Conservation (phyloP, 2,888 invertebrate genomes). For the Erebia palarica region DNA sequence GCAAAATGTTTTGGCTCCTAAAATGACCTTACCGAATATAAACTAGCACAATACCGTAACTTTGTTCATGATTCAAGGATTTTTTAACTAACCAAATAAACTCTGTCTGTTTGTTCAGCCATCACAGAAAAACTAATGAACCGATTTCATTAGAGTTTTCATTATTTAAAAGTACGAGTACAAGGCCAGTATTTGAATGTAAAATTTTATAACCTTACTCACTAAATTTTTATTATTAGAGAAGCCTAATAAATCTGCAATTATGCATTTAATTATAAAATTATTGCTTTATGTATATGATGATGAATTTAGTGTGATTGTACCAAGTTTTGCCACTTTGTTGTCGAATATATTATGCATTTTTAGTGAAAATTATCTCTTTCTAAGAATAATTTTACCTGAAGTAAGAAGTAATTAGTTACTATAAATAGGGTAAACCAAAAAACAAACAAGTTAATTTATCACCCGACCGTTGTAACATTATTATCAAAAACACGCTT, state of each 20-base stretch:
- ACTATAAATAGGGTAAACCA: not conserved
- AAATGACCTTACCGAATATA: not conserved
- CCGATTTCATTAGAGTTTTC: constrained; percentile 20
- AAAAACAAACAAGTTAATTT: constrained; percentile 14
- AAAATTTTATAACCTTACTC: not conserved
- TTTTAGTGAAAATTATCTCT: too few species aligned
- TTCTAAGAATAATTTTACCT: not conserved
- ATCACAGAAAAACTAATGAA: constrained; percentile 12
- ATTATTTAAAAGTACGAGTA: constrained; percentile 10
- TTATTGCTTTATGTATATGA: too few species aligned
- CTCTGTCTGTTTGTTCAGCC: constrained; percentile 10
- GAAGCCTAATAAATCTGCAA: not conserved
- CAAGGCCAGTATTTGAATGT: constrained; percentile 6
- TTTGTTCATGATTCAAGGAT: constrained; percentile 14
- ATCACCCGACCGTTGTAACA: not conserved
- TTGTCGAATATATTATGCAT: too few species aligned
- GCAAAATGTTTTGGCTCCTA: not conserved
- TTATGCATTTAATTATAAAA: not conserved
- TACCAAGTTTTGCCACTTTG: too few species aligned
- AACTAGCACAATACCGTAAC: constrained; percentile 9
- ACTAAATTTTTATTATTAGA: not conserved
- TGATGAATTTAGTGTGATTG: too few species aligned
- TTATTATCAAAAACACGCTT: not conserved
- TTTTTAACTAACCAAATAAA: not conserved
- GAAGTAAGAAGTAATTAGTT: not conserved